These are phyloP conservation scores for Axinella damicornis DNA, from an alignment of 37 sponge, comb jelly and placozoan genomes.

Conservation along the genomic window DNA sequence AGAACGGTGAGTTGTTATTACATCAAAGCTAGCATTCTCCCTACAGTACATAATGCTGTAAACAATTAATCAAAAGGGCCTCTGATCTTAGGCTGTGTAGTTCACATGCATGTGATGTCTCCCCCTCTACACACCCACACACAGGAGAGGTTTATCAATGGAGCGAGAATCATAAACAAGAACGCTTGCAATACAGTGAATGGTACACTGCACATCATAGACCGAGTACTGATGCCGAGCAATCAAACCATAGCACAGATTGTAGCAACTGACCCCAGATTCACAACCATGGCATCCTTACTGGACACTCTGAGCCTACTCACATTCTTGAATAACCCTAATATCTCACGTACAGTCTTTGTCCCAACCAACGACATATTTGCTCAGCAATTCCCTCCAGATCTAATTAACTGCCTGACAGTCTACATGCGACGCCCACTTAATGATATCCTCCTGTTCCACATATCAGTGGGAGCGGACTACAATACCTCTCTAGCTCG, in stretches of 20 bases:
- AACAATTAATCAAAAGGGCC: no score
- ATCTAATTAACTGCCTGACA: slow-evolving; percentile 32
- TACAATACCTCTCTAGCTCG: slow-evolving; percentile 36
- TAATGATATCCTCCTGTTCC: slow-evolving; percentile 39
- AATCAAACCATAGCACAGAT: slow-evolving; percentile 39
- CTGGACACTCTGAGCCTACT: slow-evolving; percentile 18
- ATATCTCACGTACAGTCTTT: slow-evolving; percentile 49
- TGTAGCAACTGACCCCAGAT: slow-evolving; percentile 11
- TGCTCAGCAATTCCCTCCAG: slow-evolving; percentile 1
- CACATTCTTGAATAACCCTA: slow-evolving; percentile 28
- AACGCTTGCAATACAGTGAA: slow-evolving; percentile 39
- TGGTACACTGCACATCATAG: slow-evolving; percentile 54
- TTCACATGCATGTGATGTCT: no score
- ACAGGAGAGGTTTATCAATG: slow-evolving; percentile 51
- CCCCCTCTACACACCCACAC: not conserved
- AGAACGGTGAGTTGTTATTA: not conserved
- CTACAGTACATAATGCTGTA: no score
- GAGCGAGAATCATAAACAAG: slow-evolving; percentile 24
- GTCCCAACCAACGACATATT: slow-evolving; percentile 46
- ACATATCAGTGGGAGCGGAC: slow-evolving; percentile 40
- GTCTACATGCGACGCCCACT: slow-evolving; percentile 30
- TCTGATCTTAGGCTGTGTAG: no score
- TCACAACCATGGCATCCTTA: slow-evolving; percentile 20
- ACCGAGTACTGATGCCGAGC: slow-evolving; percentile 46
- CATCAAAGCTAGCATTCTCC: no score